phyloP scores from a whole-genome alignment of 2,113 vertebrate genomes.

The Chloropsis cyanopogon region DNA sequence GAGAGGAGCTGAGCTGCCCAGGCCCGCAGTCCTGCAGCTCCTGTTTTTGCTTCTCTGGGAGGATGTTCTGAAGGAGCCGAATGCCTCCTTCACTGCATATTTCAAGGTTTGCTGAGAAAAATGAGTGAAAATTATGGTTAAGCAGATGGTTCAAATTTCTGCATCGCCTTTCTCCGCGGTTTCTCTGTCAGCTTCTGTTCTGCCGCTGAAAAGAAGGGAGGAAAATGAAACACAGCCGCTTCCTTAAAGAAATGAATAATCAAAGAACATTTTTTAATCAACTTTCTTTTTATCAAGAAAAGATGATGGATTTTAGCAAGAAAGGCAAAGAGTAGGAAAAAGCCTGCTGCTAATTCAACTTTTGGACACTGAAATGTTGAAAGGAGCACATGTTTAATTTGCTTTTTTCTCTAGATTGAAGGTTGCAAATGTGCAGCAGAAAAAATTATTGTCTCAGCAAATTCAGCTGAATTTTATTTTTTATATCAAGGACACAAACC shows the following conservation, averaged over 20 bases:
- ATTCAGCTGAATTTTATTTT: neutral
- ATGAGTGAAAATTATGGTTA: neutral
- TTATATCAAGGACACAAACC: neutral
- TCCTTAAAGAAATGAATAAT: neutral
- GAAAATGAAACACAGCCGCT: neutral
- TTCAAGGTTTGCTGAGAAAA: neutral
- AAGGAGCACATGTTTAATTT: neutral
- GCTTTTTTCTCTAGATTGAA: neutral
- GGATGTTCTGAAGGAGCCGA: neutral
- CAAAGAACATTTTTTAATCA: neutral
- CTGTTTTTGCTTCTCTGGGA: neutral
- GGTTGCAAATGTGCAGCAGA: neutral
- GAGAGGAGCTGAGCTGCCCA: neutral
- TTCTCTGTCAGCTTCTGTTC: neutral
- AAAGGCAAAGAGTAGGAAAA: neutral
- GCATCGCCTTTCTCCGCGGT: neutral
- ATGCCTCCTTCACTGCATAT: neutral
- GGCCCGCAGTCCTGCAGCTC: neutral
- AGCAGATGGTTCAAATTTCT: slow-evolving; percentile 23
- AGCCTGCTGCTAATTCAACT: neutral
- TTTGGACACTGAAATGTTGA: neutral
- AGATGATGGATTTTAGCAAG: neutral
- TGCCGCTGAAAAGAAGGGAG: neutral
- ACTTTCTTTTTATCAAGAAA: neutral
- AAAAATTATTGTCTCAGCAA: neutral